Evolutionary conservation across 1,140 invertebrate genomes (phyloP).

Genomic region (Hypothenemus hampei): DNA sequence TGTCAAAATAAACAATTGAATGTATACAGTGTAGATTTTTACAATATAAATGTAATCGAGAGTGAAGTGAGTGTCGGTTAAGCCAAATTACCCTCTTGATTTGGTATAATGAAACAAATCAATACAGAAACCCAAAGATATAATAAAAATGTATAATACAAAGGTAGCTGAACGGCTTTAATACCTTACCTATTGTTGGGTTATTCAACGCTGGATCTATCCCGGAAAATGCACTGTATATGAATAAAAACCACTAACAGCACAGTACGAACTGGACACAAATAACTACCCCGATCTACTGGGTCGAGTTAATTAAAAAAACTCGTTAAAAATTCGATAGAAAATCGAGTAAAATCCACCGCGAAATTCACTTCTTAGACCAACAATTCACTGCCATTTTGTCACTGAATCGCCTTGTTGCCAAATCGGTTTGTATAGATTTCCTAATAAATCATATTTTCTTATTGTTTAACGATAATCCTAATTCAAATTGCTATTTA

Average conservation of each 20-base stretch:
- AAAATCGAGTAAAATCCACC: slow-evolving; percentile 24
- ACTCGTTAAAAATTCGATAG: slow-evolving; percentile 6
- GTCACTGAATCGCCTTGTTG: slow-evolving; percentile 35
- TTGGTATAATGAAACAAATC: slow-evolving; percentile 8
- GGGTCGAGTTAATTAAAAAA: slow-evolving; percentile 13
- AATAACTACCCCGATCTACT: neutral
- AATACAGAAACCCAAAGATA: neutral
- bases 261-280: slow-evolving; percentile 2
- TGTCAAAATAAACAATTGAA: slow-evolving; percentile 16
- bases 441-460: no score
- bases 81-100: slow-evolving; percentile 4
- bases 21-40: neutral
- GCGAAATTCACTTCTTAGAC: slow-evolving; percentile 34
- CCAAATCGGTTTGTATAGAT: slow-evolving; percentile 16
- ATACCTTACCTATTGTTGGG: slow-evolving; percentile 20
- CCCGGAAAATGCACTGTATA: slow-evolving; percentile 10
- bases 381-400: slow-evolving; percentile 44
- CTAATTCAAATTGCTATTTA: no score
- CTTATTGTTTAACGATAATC: no score
- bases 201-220: slow-evolving; percentile 1
- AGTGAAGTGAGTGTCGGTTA: neutral
- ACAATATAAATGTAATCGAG: neutral
- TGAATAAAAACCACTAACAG: slow-evolving; percentile 18
- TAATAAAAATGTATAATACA: slow-evolving; percentile 17
- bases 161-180: slow-evolving; percentile 9